Evolutionary conservation across 2,113 vertebrate genomes (phyloP), one percentile per base, ranked within the genome.

Genomic region (Antennarius striatus): DNA sequence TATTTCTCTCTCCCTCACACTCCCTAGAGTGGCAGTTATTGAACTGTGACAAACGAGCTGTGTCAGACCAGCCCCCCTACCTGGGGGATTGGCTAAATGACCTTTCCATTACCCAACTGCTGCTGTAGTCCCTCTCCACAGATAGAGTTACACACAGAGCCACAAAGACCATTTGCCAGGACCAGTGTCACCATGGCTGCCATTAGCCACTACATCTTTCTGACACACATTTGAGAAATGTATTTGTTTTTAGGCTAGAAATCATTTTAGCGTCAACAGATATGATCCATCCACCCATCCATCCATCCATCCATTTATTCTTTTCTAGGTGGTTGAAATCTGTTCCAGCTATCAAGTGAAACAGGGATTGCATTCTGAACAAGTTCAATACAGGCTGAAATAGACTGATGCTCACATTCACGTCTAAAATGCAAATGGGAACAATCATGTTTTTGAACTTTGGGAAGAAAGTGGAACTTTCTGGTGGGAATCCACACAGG

Each of bases 41-140:
- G 91, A 92, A 91, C 91, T 88, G 91, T 91, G 87, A 91, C 91
- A 91, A 92, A 91, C 79, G 84, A 90, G 90, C 86, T 74, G 74
- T 91, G 90, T 92, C 86, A 91, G 89, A 87, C 73, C 85, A 82
- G 80, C 83, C 86, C 87, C 86, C 81, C 80, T 79, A 85, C 87
- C 88, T 86, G 76, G 86, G 90, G 89, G 89, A 90, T 85, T 85
- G 85, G 81, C 85, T 87, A 90, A 89, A 91, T 91, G 89, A 91
- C 90, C 91, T 91, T 92, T 89, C 89, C 90, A 91, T 92, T 92
- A 90, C 85, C 89, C 85, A 83, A 87, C 84, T 78, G 81, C 83
- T 87, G 87, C 83, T 88, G 87, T 89, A 86, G 80, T 86, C 88
- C 82, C 86, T 61, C 61, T 86, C 54, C 82, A 68, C 75, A 84